Evolutionary conservation across 30 jellyfish, hydroid and myxozoan genomes (phyloP), one percentile per base, ranked within the genome.

Genomic region (Chironex yamaguchii): DNA sequence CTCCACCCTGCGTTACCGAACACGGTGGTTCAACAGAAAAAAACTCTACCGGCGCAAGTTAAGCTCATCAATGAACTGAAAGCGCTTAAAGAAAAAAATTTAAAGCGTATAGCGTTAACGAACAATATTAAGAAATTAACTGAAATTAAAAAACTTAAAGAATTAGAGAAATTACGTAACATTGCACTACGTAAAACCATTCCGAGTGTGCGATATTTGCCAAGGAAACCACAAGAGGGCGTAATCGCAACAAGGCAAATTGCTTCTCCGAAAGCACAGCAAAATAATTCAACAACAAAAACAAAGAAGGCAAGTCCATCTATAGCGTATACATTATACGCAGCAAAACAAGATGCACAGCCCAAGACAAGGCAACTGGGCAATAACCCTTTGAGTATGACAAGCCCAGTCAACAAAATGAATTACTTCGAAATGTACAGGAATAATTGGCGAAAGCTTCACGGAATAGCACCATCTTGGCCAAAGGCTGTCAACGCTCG

Each of bases 401-500:
- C 58, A 6, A 42, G 13, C 13, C 58, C 58, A 9, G 9, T 42
- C 17, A 17, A 42, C 17, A 9, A 17, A 6, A 17, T 17, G 17
- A 42, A 42, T 17, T 42, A 42, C 17, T 42, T 42, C 58, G 17
- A 42, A 42, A 42, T 17, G 13, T 6, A 6, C 13, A 42, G 17
- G 17, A 6, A 42, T 17, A 42, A 42, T 9, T 42, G 58, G 58
- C 58, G 12, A 49, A 80, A 1, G 80, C 84, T 17, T 33, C 93
- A 2, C 85, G 88, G 0, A 26, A 53, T 82, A 0, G 68, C 81
- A 32, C 50, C 82, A 0, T 71, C 70, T 0, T 52, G 36, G 2
- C 80, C 93, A 52, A 52, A 74, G 1, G 76, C 93, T 1, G 29
- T 82, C 0, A 52, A 87, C 4, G 81, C 81, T 0, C 54, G 66